These are phyloP conservation scores for Ranitomeya imitator DNA, from an alignment of 2,113 vertebrate genomes.

Conservation along the genomic window DNA sequence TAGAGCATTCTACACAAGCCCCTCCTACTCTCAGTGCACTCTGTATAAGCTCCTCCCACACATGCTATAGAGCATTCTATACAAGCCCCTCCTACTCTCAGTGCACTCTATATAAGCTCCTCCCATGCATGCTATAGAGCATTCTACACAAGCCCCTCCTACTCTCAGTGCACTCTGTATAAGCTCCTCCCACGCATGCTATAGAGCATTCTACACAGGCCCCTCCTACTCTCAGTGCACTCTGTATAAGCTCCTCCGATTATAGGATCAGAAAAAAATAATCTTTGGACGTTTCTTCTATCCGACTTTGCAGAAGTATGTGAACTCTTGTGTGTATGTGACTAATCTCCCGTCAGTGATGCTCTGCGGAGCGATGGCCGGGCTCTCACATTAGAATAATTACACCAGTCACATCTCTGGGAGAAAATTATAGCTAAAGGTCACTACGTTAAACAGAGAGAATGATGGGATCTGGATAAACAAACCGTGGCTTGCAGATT, in stretches of 20 bases:
- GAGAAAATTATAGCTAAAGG: constrained; percentile 13
- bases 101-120: not conserved
- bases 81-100: not conserved
- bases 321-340: not conserved
- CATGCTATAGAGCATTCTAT: too few relatives aligned
- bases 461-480: not conserved
- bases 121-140: not conserved
- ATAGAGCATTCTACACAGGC: not conserved
- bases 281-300: not conserved
- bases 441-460: not conserved
- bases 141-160: not conserved
- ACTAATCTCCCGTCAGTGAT: not conserved
- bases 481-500: not conserved
- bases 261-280: not conserved
- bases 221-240: not conserved
- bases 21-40: not conserved
- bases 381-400: not conserved
- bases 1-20: not conserved
- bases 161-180: not conserved
- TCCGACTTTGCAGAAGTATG: not conserved
- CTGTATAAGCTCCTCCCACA: not conserved
- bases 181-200: not conserved
- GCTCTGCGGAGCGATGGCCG: not conserved
- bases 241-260: not conserved
- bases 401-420: not conserved